phyloP scores from a whole-genome alignment of 2,888 invertebrate genomes.

The Byasa hedistus region DNA sequence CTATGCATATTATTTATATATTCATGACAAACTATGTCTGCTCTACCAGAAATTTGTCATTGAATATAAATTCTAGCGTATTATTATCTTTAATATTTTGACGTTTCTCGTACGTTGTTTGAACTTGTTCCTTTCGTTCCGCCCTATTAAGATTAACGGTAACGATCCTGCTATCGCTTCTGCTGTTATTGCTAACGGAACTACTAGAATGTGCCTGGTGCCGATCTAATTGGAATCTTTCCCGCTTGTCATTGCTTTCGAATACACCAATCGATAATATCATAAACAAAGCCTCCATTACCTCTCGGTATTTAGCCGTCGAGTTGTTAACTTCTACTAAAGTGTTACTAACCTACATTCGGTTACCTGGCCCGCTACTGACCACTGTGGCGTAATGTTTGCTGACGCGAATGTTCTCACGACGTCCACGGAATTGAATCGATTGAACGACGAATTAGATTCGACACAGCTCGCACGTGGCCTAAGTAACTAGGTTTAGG shows the following conservation, averaged over 20 bases:
- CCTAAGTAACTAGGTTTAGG: slow-evolving; percentile 31
- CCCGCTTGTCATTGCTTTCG: slow-evolving; percentile 23
- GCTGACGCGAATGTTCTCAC: slow-evolving; percentile 55
- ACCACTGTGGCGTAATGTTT: slow-evolving; percentile 48
- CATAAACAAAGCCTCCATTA: slow-evolving; percentile 31
- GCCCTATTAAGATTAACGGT: not conserved
- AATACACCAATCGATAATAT: slow-evolving; percentile 22
- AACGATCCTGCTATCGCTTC: not conserved
- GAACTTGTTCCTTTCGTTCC: not conserved
- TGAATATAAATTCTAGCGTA: no score
- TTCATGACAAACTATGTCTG: no score
- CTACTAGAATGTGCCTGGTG: not conserved
- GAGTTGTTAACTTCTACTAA: slow-evolving; percentile 27
- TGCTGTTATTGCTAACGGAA: not conserved
- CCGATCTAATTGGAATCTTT: slow-evolving; percentile 7
- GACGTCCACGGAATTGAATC: slow-evolving; percentile 48
- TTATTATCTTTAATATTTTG: not conserved
- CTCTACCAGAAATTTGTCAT: no score
- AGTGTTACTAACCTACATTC: slow-evolving; percentile 48
- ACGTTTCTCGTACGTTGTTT: not conserved
- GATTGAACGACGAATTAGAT: slow-evolving; percentile 50
- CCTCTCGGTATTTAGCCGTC: slow-evolving; percentile 32
- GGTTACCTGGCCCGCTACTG: slow-evolving; percentile 43
- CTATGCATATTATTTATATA: no score
- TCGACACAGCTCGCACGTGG: slow-evolving; percentile 46